Percentiles rank a stretch among this genome's conserved stretches.
These are phyloP conservation scores for Baccha elongata DNA, from an alignment of 2,888 invertebrate genomes.

Conservation along the genomic window DNA sequence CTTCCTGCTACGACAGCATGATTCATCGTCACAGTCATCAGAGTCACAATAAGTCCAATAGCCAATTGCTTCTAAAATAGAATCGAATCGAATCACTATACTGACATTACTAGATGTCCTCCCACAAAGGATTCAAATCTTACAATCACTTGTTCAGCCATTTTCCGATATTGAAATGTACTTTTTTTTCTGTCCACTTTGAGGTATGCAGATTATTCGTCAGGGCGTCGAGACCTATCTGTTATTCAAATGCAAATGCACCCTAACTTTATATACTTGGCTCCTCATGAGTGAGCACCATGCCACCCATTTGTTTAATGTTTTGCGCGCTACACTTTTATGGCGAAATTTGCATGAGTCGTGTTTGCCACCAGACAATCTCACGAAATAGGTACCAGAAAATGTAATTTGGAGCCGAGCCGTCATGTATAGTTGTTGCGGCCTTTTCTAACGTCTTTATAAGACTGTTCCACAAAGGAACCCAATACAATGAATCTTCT, in stretches of 20 bases:
- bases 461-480: conserved; percentile 46
- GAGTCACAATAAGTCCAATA: conserved; percentile 49
- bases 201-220: conserved; percentile 53
- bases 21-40: conserved; percentile 51
- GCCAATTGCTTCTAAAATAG: conserved; percentile 56
- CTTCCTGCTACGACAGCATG: conserved; percentile 47
- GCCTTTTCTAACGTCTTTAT: conserved; percentile 35
- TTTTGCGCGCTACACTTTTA: conserved; percentile 10
- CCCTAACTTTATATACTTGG: conserved; percentile 70
- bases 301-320: conserved; percentile 27
- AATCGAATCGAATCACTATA: conserved; percentile 32
- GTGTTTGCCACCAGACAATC: conserved; percentile 23
- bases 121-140: conserved; percentile 43
- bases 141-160: conserved; percentile 54
- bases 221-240: conserved; percentile 61
- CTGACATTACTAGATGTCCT: conserved; percentile 7
- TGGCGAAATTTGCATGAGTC: conserved; percentile 38
- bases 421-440: background rate
- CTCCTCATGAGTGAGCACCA: conserved; percentile 42
- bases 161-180: conserved; percentile 2
- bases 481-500: conserved; percentile 56
- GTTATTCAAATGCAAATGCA: conserved; percentile 57
- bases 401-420: conserved; percentile 51
- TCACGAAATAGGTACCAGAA: conserved; percentile 24
- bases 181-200: conserved; percentile 34